Conservation (phyloP, 1,140 invertebrate genomes). For the Eulimnadia texana region DNA sequence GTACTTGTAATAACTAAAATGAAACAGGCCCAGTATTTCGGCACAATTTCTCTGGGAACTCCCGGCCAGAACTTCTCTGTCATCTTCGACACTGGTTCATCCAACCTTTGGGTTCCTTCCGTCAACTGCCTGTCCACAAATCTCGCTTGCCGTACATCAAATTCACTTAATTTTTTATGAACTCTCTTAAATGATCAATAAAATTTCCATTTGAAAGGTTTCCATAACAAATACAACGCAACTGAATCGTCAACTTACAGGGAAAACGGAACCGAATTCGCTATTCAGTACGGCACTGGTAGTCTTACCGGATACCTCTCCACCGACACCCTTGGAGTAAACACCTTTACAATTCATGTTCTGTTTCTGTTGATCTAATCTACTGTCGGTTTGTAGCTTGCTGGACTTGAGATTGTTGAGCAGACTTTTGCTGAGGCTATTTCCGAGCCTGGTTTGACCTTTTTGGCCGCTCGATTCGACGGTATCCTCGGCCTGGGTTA, state of each 20-base stretch:
- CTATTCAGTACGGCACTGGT: constrained; percentile 90
- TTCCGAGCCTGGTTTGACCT: constrained; percentile 33
- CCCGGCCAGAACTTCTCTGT: constrained; percentile 89
- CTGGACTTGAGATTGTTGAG: constrained; percentile 46
- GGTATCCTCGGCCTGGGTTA: constrained; percentile 93
- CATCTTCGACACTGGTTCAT: constrained; percentile 96
- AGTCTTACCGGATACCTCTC: constrained; percentile 90
- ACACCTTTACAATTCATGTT: constrained; percentile 21
- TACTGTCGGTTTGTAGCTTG: constrained; percentile 56
- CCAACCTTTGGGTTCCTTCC: constrained; percentile 96
- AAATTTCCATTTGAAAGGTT: too few relatives aligned
- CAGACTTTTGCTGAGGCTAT: constrained; percentile 96
- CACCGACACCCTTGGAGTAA: constrained; percentile 65
- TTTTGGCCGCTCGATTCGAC: constrained; percentile 94
- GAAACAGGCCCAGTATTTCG: constrained; percentile 90
- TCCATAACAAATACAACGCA: constrained; percentile 92
- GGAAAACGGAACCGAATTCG: constrained; percentile 79
- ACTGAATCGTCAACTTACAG: constrained; percentile 65
- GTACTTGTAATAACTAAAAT: too few relatives aligned
- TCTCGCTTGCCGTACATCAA: constrained; percentile 79
- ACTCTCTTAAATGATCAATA: too few relatives aligned
- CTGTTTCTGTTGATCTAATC: too few relatives aligned
- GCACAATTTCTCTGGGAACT: constrained; percentile 80
- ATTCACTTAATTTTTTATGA: too few relatives aligned
- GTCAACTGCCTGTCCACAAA: constrained; percentile 84